Percentiles rank a stretch among this genome's conserved stretches.
Conservation (phyloP, 2,888 invertebrate genomes). For the Ormyrus rosae region DNA sequence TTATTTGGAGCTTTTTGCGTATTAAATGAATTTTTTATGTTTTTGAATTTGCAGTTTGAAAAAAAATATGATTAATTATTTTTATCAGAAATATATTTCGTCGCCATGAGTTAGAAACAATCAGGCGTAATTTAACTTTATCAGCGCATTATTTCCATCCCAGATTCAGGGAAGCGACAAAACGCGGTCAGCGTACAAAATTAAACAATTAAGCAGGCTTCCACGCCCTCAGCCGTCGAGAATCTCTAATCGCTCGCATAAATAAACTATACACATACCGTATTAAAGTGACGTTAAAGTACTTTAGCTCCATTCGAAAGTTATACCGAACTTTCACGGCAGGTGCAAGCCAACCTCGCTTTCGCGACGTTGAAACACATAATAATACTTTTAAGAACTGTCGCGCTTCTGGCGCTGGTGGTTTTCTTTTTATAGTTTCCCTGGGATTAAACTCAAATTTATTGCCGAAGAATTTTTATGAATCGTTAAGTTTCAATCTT, state of each 20-base stretch:
- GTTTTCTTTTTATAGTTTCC: neutral
- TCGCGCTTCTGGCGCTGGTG: neutral
- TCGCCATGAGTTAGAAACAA: no score
- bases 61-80: no score
- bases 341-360: slow-evolving; percentile 13
- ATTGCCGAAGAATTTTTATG: slow-evolving; percentile 32
- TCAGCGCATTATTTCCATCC: no score
- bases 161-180: no score
- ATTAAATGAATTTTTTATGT: no score
- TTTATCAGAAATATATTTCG: no score
- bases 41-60: no score
- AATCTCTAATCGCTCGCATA: slow-evolving; percentile 1
- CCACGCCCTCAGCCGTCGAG: neutral
- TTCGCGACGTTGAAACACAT: slow-evolving; percentile 30
- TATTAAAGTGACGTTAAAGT: slow-evolving; percentile 41
- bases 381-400: slow-evolving; percentile 45
- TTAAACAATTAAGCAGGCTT: neutral
- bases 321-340: slow-evolving; percentile 34
- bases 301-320: slow-evolving; percentile 39
- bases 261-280: slow-evolving; percentile 10
- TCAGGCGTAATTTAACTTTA: no score
- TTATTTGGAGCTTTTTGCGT: no score
- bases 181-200: neutral
- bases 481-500: slow-evolving; percentile 41
- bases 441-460: slow-evolving; percentile 12